Evolutionary conservation across 2,888 invertebrate species (phyloP), one percentile per base, ranked within the genome.

Genomic region (Acronicta psi): DNA sequence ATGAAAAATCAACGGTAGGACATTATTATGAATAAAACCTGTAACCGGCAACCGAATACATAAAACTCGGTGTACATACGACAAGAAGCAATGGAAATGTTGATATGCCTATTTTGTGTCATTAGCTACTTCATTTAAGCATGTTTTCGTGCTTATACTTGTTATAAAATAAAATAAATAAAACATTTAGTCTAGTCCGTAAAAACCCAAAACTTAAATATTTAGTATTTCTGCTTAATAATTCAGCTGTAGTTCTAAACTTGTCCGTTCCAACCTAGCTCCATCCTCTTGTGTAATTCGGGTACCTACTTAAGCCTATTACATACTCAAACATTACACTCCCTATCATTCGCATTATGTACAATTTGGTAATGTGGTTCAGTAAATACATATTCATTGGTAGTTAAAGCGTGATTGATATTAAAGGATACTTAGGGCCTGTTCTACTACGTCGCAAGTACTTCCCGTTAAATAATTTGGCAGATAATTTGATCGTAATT

Each of bases 1-100:
- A 68, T 74, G 76, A 69, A 80, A 80, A 77, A 75, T 71, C 66
- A 69, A 68, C 65, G 56, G 41, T 23, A 44, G 42, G 17, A 37
- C 23, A 38, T 23, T 14, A 29, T 29, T 13, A 60, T 64, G 29
- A 77, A 69, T 51, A 53, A 47, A 59, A 50, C 77, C n/a, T n/a
- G n/a, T n/a, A n/a, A n/a, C n/a, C n/a, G n/a, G 56, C 54, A 55
- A 57, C 25, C 58, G 20, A n/a, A 47, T 56, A 54, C 18, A 18
- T 37, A n/a, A 14, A 10, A 41, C 29, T 31, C 18, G 2, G 38
- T 43, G 13, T 17, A 38, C 46, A 43, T 43, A 31, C 31, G 43
- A 43, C 29, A 11, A 2, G 11, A 11, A 29, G 29, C 25, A 29
- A 10, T 10, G 10, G 25, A n/a, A n/a, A n/a, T n/a, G n/a, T n/a